Evolutionary conservation across 2,888 invertebrate genomes (phyloP).

Genomic region (Cylindroiulus punctatus): DNA sequence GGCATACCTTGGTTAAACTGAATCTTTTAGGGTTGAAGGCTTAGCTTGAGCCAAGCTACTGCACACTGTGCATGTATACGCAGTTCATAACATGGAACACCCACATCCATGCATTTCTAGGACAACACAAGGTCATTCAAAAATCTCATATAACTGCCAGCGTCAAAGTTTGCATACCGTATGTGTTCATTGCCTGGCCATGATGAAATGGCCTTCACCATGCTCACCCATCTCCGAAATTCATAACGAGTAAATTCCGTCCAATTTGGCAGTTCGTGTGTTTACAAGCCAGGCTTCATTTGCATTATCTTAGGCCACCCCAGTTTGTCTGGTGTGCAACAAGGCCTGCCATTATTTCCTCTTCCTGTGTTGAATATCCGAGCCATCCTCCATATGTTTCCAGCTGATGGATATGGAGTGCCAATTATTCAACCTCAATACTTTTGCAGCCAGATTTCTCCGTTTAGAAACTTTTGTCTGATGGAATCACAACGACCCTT

Average conservation of each 20-base stretch:
- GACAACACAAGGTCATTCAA: no score
- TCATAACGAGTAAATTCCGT: background rate
- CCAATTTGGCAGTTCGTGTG: conserved; percentile 35
- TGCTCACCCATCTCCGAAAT: background rate
- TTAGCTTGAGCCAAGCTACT: no score
- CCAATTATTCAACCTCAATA: conserved; percentile 40
- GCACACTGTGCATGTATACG: no score
- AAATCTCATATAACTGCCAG: no score
- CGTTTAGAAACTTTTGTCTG: background rate
- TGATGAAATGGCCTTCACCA: background rate
- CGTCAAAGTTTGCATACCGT: background rate
- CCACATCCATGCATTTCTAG: no score
- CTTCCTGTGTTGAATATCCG: background rate
- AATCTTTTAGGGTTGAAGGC: no score
- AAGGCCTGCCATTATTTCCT: conserved; percentile 31
- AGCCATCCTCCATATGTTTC: conserved; percentile 8
- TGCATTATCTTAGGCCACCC: conserved; percentile 32
- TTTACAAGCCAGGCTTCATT: conserved; percentile 29
- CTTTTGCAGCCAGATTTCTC: background rate
- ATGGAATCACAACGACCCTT: conserved; percentile 4
- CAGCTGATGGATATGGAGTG: conserved; percentile 25
- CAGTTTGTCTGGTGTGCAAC: conserved; percentile 19
- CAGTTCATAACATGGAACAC: no score
- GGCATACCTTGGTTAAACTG: no score
- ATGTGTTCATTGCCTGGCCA: background rate